A percentile compares a stretch with the other conserved stretches of the same genome.
phyloP scores from a whole-genome alignment of 2,797 vertebrate genomes.

The Liasis olivaceus region DNA sequence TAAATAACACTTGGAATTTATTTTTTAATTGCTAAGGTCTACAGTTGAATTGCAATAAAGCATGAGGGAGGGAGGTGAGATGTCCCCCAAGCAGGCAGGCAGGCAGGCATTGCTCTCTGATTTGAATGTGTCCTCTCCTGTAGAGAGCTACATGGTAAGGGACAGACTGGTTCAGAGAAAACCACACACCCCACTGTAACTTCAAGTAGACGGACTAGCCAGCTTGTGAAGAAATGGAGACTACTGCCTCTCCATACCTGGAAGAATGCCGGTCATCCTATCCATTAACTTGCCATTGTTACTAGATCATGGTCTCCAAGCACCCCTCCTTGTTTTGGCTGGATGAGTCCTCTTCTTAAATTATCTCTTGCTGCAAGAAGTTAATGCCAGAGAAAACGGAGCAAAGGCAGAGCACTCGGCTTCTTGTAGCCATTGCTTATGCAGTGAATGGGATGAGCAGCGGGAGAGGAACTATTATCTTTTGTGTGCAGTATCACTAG shows the following conservation, averaged over 20 bases:
- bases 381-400: not conserved
- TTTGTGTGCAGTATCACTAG: not conserved
- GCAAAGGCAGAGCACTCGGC: not conserved
- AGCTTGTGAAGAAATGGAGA: not conserved
- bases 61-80: not conserved
- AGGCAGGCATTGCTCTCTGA: not conserved
- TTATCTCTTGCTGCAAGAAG: not conserved
- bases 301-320: too few relatives aligned
- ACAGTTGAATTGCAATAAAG: not conserved
- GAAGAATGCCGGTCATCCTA: not conserved
- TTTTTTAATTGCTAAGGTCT: slow-evolving; percentile 3
- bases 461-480: not conserved
- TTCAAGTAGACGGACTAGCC: not conserved
- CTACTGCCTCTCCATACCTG: too few relatives aligned
- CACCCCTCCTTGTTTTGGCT: not conserved
- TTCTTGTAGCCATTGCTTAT: not conserved
- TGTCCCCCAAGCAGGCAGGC: not conserved
- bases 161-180: not conserved
- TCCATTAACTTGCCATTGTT: not conserved
- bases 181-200: not conserved
- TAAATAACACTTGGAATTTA: not conserved
- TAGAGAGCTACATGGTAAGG: not conserved
- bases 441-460: not conserved
- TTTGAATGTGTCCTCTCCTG: not conserved
- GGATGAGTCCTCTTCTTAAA: not conserved